These are phyloP conservation scores for Drosophila algonquin DNA, from an alignment of 2,888 invertebrate genomes.

Conservation along the genomic window DNA sequence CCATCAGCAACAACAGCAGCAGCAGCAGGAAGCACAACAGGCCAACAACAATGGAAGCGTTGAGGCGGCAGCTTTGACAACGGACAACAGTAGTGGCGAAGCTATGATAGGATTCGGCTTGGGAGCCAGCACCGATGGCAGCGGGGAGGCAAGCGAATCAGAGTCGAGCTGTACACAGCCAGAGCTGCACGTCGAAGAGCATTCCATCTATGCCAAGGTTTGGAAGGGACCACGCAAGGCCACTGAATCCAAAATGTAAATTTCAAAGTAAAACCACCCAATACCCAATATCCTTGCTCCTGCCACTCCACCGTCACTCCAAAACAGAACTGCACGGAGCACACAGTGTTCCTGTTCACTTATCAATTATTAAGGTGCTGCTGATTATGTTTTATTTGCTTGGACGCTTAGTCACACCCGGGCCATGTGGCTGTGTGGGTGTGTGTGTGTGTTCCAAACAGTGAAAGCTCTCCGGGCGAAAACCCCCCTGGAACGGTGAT, in stretches of 20 bases:
- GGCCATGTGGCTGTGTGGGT: background rate
- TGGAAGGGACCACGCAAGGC: constrained; percentile 84
- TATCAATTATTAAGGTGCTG: constrained; percentile 12
- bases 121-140: constrained; percentile 54
- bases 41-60: constrained; percentile 50
- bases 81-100: constrained; percentile 17
- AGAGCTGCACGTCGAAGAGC: constrained; percentile 38
- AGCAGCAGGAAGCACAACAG: constrained; percentile 26
- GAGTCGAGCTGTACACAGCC: constrained; percentile 83
- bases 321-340: too few species aligned
- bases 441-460: too few species aligned
- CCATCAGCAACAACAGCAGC: constrained; percentile 22
- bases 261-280: constrained; percentile 64
- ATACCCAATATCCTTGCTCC: background rate
- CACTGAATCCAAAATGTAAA: constrained; percentile 84
- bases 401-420: constrained; percentile 19
- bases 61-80: constrained; percentile 6
- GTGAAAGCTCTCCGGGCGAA: too few species aligned
- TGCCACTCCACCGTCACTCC: background rate
- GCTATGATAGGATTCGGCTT: constrained; percentile 10
- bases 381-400: constrained; percentile 6
- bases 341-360: constrained; percentile 10
- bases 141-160: constrained; percentile 65
- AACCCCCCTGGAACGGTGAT: too few species aligned
- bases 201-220: constrained; percentile 84